These are phyloP conservation scores for Paramormyrops hopkinsi DNA, from an alignment of 2,797 vertebrate genomes.

Conservation along the genomic window DNA sequence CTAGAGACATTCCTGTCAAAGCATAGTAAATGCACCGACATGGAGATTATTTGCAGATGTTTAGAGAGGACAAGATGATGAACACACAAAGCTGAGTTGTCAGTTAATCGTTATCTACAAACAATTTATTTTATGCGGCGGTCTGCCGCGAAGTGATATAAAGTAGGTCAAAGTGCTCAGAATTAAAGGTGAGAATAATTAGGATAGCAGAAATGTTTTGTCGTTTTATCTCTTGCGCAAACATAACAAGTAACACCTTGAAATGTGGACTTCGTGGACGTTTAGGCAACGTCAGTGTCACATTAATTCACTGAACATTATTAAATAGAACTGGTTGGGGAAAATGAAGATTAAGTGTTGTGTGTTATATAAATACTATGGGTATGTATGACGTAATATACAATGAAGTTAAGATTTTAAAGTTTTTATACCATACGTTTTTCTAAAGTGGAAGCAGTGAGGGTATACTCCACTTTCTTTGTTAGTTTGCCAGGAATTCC, in stretches of 20 bases:
- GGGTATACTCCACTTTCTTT: background rate
- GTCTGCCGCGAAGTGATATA: constrained; percentile 11
- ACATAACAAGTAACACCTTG: background rate
- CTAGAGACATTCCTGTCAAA: constrained; percentile 11
- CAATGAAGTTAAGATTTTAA: background rate
- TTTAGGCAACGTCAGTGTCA: background rate
- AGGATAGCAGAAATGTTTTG: background rate
- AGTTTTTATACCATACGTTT: background rate
- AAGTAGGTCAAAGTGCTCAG: background rate
- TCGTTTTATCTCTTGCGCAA: background rate
- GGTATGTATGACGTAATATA: background rate
- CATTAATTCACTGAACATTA: background rate
- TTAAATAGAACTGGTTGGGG: background rate
- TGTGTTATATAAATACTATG: background rate
- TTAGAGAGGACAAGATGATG: constrained; percentile 10
- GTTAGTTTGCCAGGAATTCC: constrained; percentile 64
- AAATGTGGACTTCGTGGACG: background rate
- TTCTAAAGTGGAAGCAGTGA: background rate
- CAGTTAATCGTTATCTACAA: constrained; percentile 18
- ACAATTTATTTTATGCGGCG: background rate
- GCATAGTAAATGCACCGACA: constrained; percentile 18
- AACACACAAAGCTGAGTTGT: constrained; percentile 10
- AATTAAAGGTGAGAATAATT: constrained; percentile 12
- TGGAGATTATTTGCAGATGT: constrained; percentile 25
- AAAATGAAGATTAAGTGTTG: background rate